Evolutionary conservation across 2,113 vertebrate species (phyloP).

Genomic region (Anhinga anhinga): DNA sequence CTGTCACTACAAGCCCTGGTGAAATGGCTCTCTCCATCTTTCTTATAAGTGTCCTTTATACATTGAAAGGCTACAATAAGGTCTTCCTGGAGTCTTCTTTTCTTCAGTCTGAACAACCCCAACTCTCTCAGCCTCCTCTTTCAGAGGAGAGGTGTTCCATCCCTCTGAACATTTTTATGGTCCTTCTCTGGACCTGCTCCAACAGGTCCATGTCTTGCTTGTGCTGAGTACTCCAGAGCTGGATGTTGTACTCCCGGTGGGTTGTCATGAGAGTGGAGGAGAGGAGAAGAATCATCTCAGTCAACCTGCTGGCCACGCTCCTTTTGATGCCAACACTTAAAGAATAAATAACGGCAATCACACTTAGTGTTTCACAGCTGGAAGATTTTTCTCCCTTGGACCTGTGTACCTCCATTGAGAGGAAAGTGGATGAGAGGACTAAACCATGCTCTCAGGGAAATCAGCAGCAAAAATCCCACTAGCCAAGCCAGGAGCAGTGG

Average conservation of each 20-base stretch:
- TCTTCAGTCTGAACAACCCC: neutral
- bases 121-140: neutral
- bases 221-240: accelerated
- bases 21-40: neutral
- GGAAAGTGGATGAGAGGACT: neutral
- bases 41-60: neutral
- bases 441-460: neutral
- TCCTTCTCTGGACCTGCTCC: neutral
- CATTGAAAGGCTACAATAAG: accelerated
- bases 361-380: neutral
- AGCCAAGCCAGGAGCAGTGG: accelerated
- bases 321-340: neutral
- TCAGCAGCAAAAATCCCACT: neutral
- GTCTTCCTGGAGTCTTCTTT: neutral
- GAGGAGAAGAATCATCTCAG: neutral
- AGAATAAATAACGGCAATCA: neutral
- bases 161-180: neutral
- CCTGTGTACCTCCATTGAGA: neutral
- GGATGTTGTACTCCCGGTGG: accelerated
- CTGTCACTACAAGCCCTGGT: neutral
- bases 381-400: neutral
- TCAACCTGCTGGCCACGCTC: accelerated
- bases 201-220: neutral
- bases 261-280: accelerated
- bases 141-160: accelerated